phyloP scores from a whole-genome alignment of 2,113 vertebrate genomes.

The Leptobrachium leishanense region DNA sequence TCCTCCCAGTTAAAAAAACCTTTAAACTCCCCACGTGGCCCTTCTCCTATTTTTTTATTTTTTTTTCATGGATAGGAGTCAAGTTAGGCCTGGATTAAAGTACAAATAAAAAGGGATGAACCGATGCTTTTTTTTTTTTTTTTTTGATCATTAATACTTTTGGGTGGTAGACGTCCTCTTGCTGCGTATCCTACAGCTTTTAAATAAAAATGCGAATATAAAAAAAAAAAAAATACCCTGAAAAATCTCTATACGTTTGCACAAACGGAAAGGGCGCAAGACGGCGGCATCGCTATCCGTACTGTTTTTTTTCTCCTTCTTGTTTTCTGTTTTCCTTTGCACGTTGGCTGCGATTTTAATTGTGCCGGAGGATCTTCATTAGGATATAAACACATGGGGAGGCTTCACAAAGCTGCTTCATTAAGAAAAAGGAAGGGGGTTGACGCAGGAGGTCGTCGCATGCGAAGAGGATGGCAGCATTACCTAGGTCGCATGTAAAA shows the following conservation, averaged over 20 bases:
- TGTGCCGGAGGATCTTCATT: constrained; percentile 96
- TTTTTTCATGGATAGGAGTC: constrained; percentile 24
- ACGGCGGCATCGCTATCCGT: background rate
- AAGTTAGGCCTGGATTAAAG: constrained; percentile 58
- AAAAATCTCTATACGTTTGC: background rate
- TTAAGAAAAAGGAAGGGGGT: constrained; percentile 71
- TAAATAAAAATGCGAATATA: too few species aligned
- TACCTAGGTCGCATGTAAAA: constrained; percentile 96
- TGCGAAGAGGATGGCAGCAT: constrained; percentile 89
- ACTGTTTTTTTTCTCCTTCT: constrained; percentile 54
- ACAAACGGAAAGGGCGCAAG: constrained; percentile 51
- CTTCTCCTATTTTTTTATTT: constrained; percentile 4
- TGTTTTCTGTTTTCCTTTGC: constrained; percentile 75
- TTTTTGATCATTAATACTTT: constrained; percentile 5
- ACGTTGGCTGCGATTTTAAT: constrained; percentile 82
- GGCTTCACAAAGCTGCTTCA: constrained; percentile 84
- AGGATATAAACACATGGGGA: constrained; percentile 81
- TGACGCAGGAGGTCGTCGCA: constrained; percentile 83
- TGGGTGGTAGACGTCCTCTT: too few species aligned
- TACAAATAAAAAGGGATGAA: constrained; percentile 33
- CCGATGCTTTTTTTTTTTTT: constrained; percentile 29
- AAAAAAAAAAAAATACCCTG: too few species aligned
- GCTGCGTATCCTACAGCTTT: too few species aligned
- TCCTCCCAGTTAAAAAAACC: constrained; percentile 6
- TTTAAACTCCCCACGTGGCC: constrained; percentile 34